Base-by-base conservation (phyloP, 2,113 vertebrate genomes). In the Podiceps cristatus region DNA sequence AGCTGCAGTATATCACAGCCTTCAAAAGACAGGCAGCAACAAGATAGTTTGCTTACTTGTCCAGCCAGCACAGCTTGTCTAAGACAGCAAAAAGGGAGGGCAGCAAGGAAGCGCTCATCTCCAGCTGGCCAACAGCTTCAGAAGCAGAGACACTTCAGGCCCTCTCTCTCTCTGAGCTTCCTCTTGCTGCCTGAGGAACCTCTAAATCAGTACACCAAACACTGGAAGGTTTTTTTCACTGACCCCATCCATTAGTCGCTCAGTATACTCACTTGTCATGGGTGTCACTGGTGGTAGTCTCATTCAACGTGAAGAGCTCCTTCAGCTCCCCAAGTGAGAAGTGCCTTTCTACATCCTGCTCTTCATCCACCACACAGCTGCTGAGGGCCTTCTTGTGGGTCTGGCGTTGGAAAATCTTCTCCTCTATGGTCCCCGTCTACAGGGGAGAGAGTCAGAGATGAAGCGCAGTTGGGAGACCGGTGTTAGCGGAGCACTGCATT, bases 301-400 rank as follows among this genome's bases (percentile, higher is more conserved):
- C 98, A 33, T 98, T 99, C 81, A 99, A 96, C 0, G 96, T 97
- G 96, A 99, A 99, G 24, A 99, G 99, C 92, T 99, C 99, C 92
- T 99, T 98, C 59, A 99, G 97, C 87, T 99, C 99, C 5, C 99
- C 99, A 4, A 99, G 98, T 33, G 99, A 99, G 96, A 99, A 99
- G 86, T 99, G 99, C 42, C 99, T 98, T 97, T 99, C 99, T 56
- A 99, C 99, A 31, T 99, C 99, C 96, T 99, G 99, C 93, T 99
- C 99, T 94, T 99, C 99, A 45, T 99, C 99, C 55, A 99, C 99
- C 95, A 99, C 99, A 1, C 99, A 99, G 98, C 99, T 99, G 97
- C 99, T 99, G 94, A 99, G 98, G 15, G 99, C 99, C 78, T 99
- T 99, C 98, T 99, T 99, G 93, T 99, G 99, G 59, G 99, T 99